A percentile compares a stretch with the other conserved stretches of the same genome.
These are phyloP conservation scores for Leptodactylus fallax DNA, from an alignment of 2,797 vertebrate genomes.

Conservation along the genomic window DNA sequence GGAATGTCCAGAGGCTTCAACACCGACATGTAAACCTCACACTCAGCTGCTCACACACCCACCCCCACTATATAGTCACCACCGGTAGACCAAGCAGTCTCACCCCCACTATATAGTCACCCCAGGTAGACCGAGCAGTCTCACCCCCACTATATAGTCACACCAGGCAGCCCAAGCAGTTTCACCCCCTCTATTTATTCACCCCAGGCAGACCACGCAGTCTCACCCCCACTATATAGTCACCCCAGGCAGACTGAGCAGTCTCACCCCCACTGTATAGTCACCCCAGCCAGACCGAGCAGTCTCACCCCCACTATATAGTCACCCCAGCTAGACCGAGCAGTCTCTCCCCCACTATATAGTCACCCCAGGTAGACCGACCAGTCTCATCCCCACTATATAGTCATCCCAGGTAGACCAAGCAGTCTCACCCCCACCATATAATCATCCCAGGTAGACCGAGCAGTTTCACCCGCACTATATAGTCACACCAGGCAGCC, in stretches of 20 bases:
- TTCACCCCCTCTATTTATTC: background rate
- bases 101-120: background rate
- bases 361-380: background rate
- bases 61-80: background rate
- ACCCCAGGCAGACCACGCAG: background rate
- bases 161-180: background rate
- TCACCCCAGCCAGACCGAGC: background rate
- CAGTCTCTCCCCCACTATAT: background rate
- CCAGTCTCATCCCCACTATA: background rate
- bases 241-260: background rate
- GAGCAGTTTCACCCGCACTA: background rate
- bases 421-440: background rate
- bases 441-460: background rate
- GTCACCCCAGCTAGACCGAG: background rate
- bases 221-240: background rate
- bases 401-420: background rate
- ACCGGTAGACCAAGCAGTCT: background rate
- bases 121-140: background rate
- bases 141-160: background rate
- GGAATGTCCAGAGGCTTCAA: conserved; percentile 23
- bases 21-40: conserved; percentile 17
- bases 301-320: background rate
- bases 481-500: background rate
- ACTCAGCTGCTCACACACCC: background rate
- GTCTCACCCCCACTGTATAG: background rate